Evolutionary conservation across 2,888 invertebrate genomes (phyloP).

Genomic region (Kuschelorhynchus macadamiae): DNA sequence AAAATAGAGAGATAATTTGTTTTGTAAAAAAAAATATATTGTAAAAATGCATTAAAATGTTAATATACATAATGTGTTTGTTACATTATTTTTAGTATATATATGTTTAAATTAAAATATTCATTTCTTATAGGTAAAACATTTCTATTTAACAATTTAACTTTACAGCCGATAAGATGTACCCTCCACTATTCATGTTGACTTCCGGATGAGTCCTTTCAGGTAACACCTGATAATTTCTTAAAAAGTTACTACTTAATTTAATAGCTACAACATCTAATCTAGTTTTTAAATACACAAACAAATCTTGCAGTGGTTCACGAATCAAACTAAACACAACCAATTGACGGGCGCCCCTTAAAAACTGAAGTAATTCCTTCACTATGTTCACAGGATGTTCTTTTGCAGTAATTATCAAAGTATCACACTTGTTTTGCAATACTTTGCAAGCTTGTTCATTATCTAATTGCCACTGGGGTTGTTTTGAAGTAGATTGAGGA

Average conservation of each 20-base stretch:
- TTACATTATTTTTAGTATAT: too few species aligned
- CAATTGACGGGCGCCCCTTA: slow-evolving; percentile 87
- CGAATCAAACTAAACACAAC: slow-evolving; percentile 86
- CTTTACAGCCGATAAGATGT: slow-evolving; percentile 81
- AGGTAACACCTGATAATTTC: slow-evolving; percentile 91
- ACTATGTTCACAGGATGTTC: slow-evolving; percentile 89
- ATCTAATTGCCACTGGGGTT: slow-evolving; percentile 79
- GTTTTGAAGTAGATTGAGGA: slow-evolving; percentile 63
- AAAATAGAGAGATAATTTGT: too few species aligned
- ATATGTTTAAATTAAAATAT: too few species aligned
- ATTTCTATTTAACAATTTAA: slow-evolving; percentile 50
- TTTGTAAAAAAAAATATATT: too few species aligned
- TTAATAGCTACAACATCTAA: slow-evolving; percentile 82
- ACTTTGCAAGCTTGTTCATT: slow-evolving; percentile 77
- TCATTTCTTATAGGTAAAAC: too few species aligned
- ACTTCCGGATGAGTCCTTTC: slow-evolving; percentile 96
- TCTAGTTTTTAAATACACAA: slow-evolving; percentile 81
- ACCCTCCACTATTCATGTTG: slow-evolving; percentile 92
- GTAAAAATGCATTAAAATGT: too few species aligned
- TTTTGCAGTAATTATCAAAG: slow-evolving; percentile 83
- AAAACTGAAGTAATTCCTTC: slow-evolving; percentile 80
- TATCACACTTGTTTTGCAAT: slow-evolving; percentile 78
- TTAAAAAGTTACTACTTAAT: slow-evolving; percentile 88
- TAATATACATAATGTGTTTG: too few species aligned
- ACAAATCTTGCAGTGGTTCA: slow-evolving; percentile 89